phyloP scores from a whole-genome alignment of 2,888 invertebrate species.

The Cryptus viduatorius region DNA sequence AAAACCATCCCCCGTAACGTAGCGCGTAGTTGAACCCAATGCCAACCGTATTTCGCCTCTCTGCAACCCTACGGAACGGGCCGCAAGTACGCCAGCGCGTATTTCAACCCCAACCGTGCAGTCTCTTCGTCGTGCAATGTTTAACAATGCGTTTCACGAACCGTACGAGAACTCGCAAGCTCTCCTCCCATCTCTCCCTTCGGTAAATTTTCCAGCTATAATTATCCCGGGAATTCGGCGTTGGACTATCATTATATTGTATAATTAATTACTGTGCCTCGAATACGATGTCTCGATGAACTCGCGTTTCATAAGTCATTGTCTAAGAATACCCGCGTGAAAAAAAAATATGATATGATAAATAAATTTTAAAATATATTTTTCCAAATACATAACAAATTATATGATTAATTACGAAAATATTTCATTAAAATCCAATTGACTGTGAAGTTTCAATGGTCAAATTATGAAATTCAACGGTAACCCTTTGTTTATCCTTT shows the following conservation, averaged over 20 bases:
- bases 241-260: conserved; percentile 39
- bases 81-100: conserved; percentile 57
- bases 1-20: conserved; percentile 74
- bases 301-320: conserved; percentile 32
- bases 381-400: too few species aligned
- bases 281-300: conserved; percentile 16
- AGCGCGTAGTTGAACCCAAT: conserved; percentile 72
- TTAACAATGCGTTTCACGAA: conserved; percentile 77
- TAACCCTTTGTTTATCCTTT: too few species aligned
- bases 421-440: background rate
- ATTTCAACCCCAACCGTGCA: conserved; percentile 64
- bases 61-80: conserved; percentile 49
- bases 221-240: conserved; percentile 53
- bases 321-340: background rate
- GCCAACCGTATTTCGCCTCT: conserved; percentile 72
- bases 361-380: too few species aligned
- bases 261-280: conserved; percentile 61
- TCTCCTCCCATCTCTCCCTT: conserved; percentile 36
- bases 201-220: conserved; percentile 54
- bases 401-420: background rate
- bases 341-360: background rate
- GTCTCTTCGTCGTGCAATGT: conserved; percentile 76
- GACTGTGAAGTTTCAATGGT: background rate
- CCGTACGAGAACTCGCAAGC: conserved; percentile 48
- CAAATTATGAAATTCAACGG: background rate